A percentile compares a stretch with the other conserved stretches of the same genome.
These are phyloP conservation scores for Labrus mixtus DNA, from an alignment of 2,113 vertebrate genomes.

Conservation along the genomic window DNA sequence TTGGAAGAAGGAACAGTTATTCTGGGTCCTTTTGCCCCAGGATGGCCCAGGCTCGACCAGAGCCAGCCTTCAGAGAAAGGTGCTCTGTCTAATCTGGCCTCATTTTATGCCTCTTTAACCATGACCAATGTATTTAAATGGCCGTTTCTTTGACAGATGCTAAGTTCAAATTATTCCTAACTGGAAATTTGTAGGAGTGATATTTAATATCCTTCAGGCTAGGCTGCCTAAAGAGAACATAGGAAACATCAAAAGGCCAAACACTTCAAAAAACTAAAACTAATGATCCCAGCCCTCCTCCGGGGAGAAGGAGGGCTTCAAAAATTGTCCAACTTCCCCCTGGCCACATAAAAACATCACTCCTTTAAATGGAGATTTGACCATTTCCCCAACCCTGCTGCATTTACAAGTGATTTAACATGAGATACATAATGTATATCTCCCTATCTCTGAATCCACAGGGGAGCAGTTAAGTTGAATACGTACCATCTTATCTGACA, in stretches of 20 bases:
- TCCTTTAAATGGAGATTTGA: constrained; percentile 82
- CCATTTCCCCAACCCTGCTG: constrained; percentile 61
- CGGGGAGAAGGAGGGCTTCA: constrained; percentile 75
- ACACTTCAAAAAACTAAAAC: constrained; percentile 87
- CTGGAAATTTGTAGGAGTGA: constrained; percentile 86
- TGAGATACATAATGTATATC: constrained; percentile 72
- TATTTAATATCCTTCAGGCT: constrained; percentile 88
- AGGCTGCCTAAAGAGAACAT: constrained; percentile 83
- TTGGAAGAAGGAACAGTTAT: constrained; percentile 60
- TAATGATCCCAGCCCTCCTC: constrained; percentile 84
- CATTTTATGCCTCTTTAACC: constrained; percentile 89
- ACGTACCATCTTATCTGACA: constrained; percentile 60
- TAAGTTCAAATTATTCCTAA: constrained; percentile 86
- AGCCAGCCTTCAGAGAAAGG: constrained; percentile 76
- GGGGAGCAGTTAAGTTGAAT: constrained; percentile 48
- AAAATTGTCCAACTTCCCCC: constrained; percentile 77
- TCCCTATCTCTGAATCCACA: constrained; percentile 58
- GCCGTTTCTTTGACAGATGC: constrained; percentile 86
- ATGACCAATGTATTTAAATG: constrained; percentile 88
- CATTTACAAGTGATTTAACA: constrained; percentile 77
- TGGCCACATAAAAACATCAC: constrained; percentile 73
- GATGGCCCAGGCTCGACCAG: constrained; percentile 61
- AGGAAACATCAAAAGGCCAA: constrained; percentile 87
- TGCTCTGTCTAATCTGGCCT: constrained; percentile 85
- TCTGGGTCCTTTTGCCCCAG: constrained; percentile 55